phyloP scores from a whole-genome alignment of 2,888 invertebrate genomes.

The Chouioia cunea region DNA sequence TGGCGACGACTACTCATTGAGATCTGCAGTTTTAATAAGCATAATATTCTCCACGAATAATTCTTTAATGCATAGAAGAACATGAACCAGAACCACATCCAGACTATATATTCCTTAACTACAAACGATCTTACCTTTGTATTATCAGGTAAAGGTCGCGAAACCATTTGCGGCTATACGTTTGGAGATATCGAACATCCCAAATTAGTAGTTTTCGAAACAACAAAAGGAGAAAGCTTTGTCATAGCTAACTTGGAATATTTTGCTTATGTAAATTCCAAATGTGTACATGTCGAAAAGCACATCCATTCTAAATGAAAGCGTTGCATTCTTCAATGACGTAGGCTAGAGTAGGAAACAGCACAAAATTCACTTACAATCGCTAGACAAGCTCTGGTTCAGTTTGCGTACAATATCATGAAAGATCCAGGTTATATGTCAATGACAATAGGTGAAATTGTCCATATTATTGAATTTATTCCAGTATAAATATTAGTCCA shows the following conservation, averaged over 20 bases:
- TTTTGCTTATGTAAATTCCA: constrained; percentile 49
- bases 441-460: constrained; percentile 51
- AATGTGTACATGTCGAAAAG: constrained; percentile 54
- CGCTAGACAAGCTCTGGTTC: constrained; percentile 50
- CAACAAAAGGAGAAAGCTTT: constrained; percentile 1
- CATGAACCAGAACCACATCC: not conserved
- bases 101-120: constrained; percentile 8
- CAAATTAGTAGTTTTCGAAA: constrained; percentile 31
- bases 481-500: constrained; percentile 47
- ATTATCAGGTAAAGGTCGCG: not conserved
- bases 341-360: constrained; percentile 50
- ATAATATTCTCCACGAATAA: constrained; percentile 36
- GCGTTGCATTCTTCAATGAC: constrained; percentile 49
- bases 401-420: constrained; percentile 52
- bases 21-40: constrained; percentile 28
- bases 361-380: constrained; percentile 51
- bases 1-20: constrained; percentile 36
- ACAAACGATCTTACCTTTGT: constrained; percentile 14
- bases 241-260: constrained; percentile 42
- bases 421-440: constrained; percentile 52
- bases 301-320: constrained; percentile 48
- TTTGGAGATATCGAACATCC: constrained; percentile 40
- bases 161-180: constrained; percentile 33
- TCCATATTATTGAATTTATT: constrained; percentile 52
- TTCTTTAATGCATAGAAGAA: constrained; percentile 12